phyloP scores from a whole-genome alignment of 2,888 invertebrate genomes.

The Patella ulyssiponensis region DNA sequence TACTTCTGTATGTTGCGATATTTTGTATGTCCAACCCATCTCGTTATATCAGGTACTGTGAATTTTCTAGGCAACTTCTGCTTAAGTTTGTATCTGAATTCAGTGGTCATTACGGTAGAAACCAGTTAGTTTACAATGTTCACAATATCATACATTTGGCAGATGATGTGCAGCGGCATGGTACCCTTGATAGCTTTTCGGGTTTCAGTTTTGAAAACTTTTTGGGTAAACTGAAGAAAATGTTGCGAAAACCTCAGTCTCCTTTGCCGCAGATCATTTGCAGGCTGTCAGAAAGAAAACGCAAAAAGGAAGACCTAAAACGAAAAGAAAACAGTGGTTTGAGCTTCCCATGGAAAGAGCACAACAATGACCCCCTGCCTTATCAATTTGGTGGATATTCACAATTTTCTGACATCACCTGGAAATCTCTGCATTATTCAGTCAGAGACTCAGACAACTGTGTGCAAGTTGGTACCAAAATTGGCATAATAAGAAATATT shows the following conservation, averaged over 20 bases:
- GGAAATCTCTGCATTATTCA: not conserved
- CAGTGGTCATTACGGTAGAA: slow-evolving; percentile 32
- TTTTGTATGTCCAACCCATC: slow-evolving; percentile 37
- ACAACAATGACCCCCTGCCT: not conserved
- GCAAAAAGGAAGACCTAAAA: not conserved
- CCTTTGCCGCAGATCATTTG: not conserved
- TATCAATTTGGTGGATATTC: not conserved
- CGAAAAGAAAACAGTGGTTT: not conserved
- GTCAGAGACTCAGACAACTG: not conserved
- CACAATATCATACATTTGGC: slow-evolving; percentile 19
- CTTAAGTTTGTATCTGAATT: slow-evolving; percentile 37
- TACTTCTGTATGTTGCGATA: slow-evolving; percentile 44
- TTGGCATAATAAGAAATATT: not conserved
- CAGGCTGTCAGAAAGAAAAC: not conserved
- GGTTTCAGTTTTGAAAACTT: not conserved
- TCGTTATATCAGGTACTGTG: slow-evolving; percentile 18
- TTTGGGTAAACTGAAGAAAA: not conserved
- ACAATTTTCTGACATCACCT: not conserved
- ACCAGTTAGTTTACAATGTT: slow-evolving; percentile 18
- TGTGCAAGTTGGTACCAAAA: not conserved
- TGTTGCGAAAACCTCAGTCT: not conserved
- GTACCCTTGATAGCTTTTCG: not conserved
- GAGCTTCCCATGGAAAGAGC: not conserved
- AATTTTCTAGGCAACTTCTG: slow-evolving; percentile 37
- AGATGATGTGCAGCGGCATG: slow-evolving; percentile 4